Conservation (phyloP, 2,797 vertebrate genomes). For the Epinephelus awoara region DNA sequence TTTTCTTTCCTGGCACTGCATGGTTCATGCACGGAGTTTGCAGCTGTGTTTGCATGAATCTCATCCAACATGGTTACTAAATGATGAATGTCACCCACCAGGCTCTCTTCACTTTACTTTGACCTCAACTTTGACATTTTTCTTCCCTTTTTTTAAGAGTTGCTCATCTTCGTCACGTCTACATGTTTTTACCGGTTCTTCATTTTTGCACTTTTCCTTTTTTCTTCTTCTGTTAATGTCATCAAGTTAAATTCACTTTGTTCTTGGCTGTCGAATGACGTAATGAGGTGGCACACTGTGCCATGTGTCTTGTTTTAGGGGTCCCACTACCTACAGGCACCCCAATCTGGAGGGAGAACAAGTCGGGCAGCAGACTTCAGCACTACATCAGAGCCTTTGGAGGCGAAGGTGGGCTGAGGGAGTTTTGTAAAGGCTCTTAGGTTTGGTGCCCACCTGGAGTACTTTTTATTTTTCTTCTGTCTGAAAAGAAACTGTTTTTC, state of each 20-base stretch:
- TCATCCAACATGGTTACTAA: constrained; percentile 53
- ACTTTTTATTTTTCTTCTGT: constrained; percentile 29
- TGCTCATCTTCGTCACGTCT: constrained; percentile 5
- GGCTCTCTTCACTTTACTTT: constrained; percentile 31
- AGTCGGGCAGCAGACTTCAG: constrained; percentile 92
- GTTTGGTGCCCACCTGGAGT: constrained; percentile 63
- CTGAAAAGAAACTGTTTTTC: neutral
- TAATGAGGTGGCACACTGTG: constrained; percentile 75
- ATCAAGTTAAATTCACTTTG: constrained; percentile 37
- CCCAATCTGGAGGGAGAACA: constrained; percentile 92
- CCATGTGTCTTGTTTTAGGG: constrained; percentile 86
- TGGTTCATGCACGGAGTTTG: constrained; percentile 60
- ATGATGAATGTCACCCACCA: constrained; percentile 41
- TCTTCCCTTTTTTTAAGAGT: constrained; percentile 39
- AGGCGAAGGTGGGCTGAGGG: constrained; percentile 94
- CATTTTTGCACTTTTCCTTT: constrained; percentile 27
- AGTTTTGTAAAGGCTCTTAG: constrained; percentile 48
- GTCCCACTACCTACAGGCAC: constrained; percentile 85
- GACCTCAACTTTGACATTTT: constrained; percentile 34
- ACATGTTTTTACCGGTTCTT: constrained; percentile 20
- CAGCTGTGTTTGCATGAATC: constrained; percentile 62
- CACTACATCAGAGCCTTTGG: constrained; percentile 90
- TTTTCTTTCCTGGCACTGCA: constrained; percentile 42
- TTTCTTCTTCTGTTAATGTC: constrained; percentile 39
- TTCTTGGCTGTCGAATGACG: constrained; percentile 38